These are phyloP conservation scores for Mugil cephalus DNA, from an alignment of 2,113 vertebrate species.

Conservation along the genomic window DNA sequence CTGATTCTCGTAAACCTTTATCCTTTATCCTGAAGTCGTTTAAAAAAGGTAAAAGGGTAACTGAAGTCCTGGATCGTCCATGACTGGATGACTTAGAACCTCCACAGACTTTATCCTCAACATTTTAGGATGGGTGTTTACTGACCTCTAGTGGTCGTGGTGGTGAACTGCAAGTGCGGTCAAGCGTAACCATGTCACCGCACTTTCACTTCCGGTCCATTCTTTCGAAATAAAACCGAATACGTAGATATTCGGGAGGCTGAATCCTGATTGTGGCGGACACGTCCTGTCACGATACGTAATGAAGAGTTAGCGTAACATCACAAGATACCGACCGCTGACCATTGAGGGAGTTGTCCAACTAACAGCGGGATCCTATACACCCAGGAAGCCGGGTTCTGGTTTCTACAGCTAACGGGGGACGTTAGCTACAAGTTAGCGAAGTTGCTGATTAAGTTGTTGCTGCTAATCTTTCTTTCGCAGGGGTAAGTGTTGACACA, in stretches of 20 bases:
- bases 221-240: constrained; percentile 36
- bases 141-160: constrained; percentile 9
- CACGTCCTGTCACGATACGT: neutral
- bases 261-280: fast-evolving
- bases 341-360: neutral
- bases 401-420: neutral
- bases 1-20: no score
- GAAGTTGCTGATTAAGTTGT: constrained; percentile 12
- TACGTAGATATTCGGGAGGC: neutral
- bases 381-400: neutral
- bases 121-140: neutral
- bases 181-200: fast-evolving
- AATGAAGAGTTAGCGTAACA: neutral
- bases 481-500: constrained; percentile 20
- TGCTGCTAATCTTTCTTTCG: neutral
- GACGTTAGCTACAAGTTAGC: neutral
- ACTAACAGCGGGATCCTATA: neutral
- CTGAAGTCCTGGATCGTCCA: no score
- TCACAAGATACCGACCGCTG: neutral
- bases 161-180: neutral
- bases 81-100: no score
- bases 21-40: no score
- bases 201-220: neutral
- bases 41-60: no score
- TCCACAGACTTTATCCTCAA: no score